Evolutionary conservation across 2,888 invertebrate genomes (phyloP).

Genomic region (Leptogaster cylindrica): DNA sequence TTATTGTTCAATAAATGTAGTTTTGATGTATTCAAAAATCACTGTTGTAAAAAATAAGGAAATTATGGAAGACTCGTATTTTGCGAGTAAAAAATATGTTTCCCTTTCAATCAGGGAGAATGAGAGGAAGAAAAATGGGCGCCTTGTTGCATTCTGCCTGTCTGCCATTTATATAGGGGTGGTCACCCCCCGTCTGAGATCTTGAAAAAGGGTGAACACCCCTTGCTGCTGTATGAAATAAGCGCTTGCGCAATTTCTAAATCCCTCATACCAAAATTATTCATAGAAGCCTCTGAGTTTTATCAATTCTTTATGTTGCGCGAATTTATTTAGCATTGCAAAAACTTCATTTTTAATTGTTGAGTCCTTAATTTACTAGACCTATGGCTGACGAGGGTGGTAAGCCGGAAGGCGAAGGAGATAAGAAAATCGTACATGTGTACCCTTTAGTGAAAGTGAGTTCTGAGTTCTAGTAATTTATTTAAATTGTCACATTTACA

Average conservation of each 20-base stretch:
- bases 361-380: not conserved
- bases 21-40: too few relatives aligned
- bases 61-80: too few relatives aligned
- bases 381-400: slow-evolving; percentile 59
- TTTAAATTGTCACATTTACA: slow-evolving; percentile 40
- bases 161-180: too few relatives aligned
- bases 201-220: slow-evolving; percentile 17
- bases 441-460: slow-evolving; percentile 84
- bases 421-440: slow-evolving; percentile 76
- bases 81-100: too few relatives aligned
- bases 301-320: slow-evolving; percentile 8
- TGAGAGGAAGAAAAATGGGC: too few relatives aligned
- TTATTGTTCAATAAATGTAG: too few relatives aligned
- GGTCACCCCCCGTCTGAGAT: not conserved
- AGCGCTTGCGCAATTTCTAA: slow-evolving; percentile 9
- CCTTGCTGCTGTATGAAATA: too few relatives aligned
- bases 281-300: slow-evolving; percentile 12
- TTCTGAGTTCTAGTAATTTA: slow-evolving; percentile 44
- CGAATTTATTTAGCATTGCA: not conserved
- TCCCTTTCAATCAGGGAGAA: too few relatives aligned
- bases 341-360: not conserved
- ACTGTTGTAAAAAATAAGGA: too few relatives aligned
- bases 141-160: too few relatives aligned
- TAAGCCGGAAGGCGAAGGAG: slow-evolving; percentile 55
- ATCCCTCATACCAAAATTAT: too few relatives aligned